Evolutionary conservation across 92 coral and sea anemone genomes (phyloP).

Genomic region (Palythoa heliodiscus): DNA sequence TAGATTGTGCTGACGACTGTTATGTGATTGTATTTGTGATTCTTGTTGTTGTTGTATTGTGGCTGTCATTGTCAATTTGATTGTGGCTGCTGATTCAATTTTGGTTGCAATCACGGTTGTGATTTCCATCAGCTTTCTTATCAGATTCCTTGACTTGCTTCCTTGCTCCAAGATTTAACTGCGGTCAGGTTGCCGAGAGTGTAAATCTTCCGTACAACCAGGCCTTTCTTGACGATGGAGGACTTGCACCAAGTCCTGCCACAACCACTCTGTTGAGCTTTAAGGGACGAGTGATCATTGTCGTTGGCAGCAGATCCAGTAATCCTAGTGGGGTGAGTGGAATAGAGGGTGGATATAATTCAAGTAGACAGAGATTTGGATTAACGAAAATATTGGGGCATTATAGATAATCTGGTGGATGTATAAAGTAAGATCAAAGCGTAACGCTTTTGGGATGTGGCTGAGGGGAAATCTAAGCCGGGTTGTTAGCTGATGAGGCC

Average conservation of each 20-base stretch:
- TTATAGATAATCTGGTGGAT: no score
- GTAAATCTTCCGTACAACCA: slow-evolving; percentile 94
- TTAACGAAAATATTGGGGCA: background rate
- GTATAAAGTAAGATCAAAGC: no score
- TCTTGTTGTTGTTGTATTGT: background rate
- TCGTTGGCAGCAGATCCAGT: slow-evolving; percentile 83
- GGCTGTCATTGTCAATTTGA: background rate
- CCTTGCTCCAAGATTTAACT: slow-evolving; percentile 63
- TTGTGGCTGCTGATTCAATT: no score
- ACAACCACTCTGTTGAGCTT: slow-evolving; percentile 66
- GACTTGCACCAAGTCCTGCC: slow-evolving; percentile 79
- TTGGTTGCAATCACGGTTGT: background rate
- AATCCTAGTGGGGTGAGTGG: slow-evolving; percentile 83
- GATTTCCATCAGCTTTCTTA: background rate
- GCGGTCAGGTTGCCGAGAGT: slow-evolving; percentile 87
- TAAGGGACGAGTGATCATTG: slow-evolving; percentile 85
- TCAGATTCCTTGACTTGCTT: slow-evolving; percentile 9
- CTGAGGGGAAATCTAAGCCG: no score
- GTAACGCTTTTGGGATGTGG: no score
- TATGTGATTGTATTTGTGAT: background rate
- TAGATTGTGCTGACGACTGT: background rate
- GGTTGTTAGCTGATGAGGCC: no score
- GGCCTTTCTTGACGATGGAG: slow-evolving; percentile 92
- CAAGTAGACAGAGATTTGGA: background rate
- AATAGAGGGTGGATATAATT: no score